Conservation (phyloP, 1,140 invertebrate genomes). For the Holcopasites calliopsidis region DNA sequence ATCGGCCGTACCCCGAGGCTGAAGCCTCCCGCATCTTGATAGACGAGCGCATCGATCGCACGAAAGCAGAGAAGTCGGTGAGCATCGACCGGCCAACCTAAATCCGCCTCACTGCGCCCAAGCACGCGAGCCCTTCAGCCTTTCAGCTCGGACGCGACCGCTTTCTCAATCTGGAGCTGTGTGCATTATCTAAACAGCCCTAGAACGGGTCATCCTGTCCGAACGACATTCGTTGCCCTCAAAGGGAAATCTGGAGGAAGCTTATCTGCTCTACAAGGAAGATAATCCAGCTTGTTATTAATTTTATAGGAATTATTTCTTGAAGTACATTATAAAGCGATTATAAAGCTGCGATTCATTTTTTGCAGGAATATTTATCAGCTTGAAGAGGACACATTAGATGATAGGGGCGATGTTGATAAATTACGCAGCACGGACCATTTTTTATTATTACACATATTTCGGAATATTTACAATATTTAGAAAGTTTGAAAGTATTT, state of each 20-base stretch:
- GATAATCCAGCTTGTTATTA: too few species aligned
- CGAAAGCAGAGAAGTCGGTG: slow-evolving; percentile 47
- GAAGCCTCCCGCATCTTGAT: slow-evolving; percentile 60
- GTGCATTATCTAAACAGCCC: slow-evolving; percentile 63
- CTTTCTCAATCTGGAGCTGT: slow-evolving; percentile 26
- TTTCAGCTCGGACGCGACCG: slow-evolving; percentile 31
- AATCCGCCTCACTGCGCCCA: slow-evolving; percentile 64
- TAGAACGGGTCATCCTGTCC: slow-evolving; percentile 43
- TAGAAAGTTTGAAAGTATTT: too few species aligned
- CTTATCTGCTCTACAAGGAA: background rate
- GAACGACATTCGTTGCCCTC: slow-evolving; percentile 40
- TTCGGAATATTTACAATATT: too few species aligned
- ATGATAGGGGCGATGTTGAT: too few species aligned
- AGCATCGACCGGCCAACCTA: slow-evolving; percentile 70
- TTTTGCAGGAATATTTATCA: too few species aligned
- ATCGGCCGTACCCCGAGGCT: background rate
- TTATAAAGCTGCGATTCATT: too few species aligned
- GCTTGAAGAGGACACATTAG: too few species aligned
- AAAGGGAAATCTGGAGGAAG: background rate
- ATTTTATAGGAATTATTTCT: background rate
- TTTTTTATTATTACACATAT: too few species aligned
- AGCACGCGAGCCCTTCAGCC: slow-evolving; percentile 65
- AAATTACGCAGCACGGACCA: too few species aligned
- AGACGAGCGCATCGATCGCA: slow-evolving; percentile 65
- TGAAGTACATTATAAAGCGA: background rate